Percentiles rank a stretch among this genome's conserved stretches.
These are phyloP conservation scores for mouse (Mus musculus) DNA, from an alignment of 2,113 vertebrate species.

Conservation along the genomic window GRCm39 chr14:115174501-115175000, in stretches of 20 bases:
- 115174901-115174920: background rate
- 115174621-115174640: slow-evolving; percentile 41
- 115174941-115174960: background rate
- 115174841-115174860: background rate
- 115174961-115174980: background rate
- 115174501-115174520: background rate
- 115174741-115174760: background rate
- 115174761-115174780: background rate
- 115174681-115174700: slow-evolving; percentile 33
- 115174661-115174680: slow-evolving; percentile 12
- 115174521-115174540: slow-evolving; percentile 23
- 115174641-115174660: slow-evolving; percentile 56
- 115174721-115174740: slow-evolving; percentile 56
- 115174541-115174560: slow-evolving; percentile 1
- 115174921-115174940: background rate
- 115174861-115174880: slow-evolving; percentile 7
- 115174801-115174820: slow-evolving; percentile 28
- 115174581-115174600: background rate
- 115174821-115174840: slow-evolving; percentile 49
- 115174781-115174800: background rate
- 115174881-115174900: background rate
- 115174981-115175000: background rate
- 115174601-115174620: slow-evolving; percentile 12
- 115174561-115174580: slow-evolving; percentile 3
- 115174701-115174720: slow-evolving; percentile 23